A percentile compares a stretch with the other conserved stretches of the same genome.
Conservation (phyloP, 1,140 invertebrate genomes). For the Heterodera schachtii region DNA sequence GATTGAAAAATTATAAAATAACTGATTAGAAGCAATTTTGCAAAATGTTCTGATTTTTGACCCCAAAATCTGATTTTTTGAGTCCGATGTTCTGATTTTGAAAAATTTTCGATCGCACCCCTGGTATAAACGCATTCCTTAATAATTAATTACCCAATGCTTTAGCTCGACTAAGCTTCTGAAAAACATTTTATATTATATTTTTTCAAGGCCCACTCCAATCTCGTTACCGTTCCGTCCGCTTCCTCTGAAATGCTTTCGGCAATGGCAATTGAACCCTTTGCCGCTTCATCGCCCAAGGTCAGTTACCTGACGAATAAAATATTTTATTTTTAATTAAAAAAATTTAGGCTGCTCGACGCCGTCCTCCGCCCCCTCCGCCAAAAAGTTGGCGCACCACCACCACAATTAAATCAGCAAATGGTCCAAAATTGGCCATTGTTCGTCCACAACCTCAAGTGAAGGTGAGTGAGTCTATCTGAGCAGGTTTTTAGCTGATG, state of each 20-base stretch:
- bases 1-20: too few relatives aligned
- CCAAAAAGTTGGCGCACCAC: conserved; percentile 19
- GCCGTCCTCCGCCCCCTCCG: conserved; percentile 11
- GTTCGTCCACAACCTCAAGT: conserved; percentile 54
- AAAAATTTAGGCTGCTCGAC: background rate
- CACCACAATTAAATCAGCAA: background rate
- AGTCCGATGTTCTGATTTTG: too few relatives aligned
- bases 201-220: background rate
- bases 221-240: conserved; percentile 2
- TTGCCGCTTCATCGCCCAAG: conserved; percentile 6
- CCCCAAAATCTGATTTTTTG: too few relatives aligned
- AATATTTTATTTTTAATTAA: conserved; percentile 3
- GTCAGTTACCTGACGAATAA: background rate
- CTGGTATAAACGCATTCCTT: too few relatives aligned
- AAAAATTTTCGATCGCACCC: too few relatives aligned
- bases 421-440: conserved; percentile 47
- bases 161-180: too few relatives aligned
- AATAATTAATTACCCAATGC: too few relatives aligned
- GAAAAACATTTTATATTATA: background rate
- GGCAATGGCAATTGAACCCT: conserved; percentile 21
- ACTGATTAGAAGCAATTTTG: too few relatives aligned
- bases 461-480: conserved; percentile 45
- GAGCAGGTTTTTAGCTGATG: background rate
- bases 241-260: conserved; percentile 1
- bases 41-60: too few relatives aligned